Evolutionary conservation across 2,113 vertebrate genomes (phyloP).

Genomic region (Pomatostomus ruficeps): DNA sequence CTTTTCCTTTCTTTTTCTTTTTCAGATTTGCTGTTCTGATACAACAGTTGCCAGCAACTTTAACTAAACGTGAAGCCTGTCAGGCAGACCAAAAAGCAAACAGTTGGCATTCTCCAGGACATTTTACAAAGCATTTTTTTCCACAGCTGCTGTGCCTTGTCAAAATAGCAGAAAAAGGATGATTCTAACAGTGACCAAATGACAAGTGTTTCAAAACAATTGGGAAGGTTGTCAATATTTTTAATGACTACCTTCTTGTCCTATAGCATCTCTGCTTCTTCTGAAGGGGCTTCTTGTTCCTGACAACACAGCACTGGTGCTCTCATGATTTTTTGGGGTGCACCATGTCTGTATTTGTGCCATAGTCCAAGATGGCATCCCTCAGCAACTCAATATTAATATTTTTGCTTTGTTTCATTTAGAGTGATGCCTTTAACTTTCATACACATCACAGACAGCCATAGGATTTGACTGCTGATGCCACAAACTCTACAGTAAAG

Average conservation of each 20-base stretch:
- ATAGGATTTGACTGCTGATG: background rate
- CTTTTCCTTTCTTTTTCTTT: background rate
- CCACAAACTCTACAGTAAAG: background rate
- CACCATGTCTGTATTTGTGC: background rate
- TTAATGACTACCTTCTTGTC: background rate
- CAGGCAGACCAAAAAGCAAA: background rate
- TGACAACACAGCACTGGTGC: background rate
- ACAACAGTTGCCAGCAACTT: background rate
- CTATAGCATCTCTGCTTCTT: background rate
- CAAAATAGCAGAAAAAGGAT: background rate
- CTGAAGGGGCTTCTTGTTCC: background rate
- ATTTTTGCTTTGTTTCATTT: background rate
- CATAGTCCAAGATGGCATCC: background rate
- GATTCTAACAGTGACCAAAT: background rate
- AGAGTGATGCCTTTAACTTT: background rate
- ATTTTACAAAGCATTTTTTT: background rate
- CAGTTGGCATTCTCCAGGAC: background rate
- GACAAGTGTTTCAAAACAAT: background rate
- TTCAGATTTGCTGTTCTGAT: background rate
- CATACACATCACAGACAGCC: background rate
- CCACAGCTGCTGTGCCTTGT: background rate
- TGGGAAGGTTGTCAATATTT: background rate
- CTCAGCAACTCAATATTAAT: background rate
- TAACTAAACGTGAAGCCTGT: background rate
- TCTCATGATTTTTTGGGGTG: background rate